Evolutionary conservation across 2,113 vertebrate species (phyloP), one percentile per base, ranked within the genome.

Genomic region (Blennius ocellaris): DNA sequence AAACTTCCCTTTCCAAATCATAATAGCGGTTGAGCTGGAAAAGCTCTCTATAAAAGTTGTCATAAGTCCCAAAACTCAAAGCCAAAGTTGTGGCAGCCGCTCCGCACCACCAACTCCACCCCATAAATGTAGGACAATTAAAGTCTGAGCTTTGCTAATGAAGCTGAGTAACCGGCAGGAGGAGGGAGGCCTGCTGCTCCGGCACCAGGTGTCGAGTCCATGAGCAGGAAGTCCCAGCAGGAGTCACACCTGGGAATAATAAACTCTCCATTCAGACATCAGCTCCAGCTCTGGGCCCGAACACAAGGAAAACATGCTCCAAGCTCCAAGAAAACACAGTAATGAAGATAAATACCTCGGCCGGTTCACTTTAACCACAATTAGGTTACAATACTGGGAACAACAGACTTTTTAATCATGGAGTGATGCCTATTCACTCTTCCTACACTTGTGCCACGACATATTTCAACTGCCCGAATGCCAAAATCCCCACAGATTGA

Each of bases 161-260:
- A 91, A 80, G 30, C 76, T 56, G 45, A 39, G 58, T 61, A 90
- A 90, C 73, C 53, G 65, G 81, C 58, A 52, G 69, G 73, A 76
- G 72, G 70, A 69, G 76, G 69, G 72, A 30, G 21, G 21, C 21
- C 15, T 56, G 60, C 36, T 62, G 56, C 59, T 88, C 44, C 50
- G 47, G 8, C 54, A 60, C 86, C 86, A 88, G 90, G 86, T 91
- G 89, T 59, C 16, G 36, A 73, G 59, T 45, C 45, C 66, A 44
- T 38, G 45, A 67, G 48, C 78, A 91, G 78, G 75, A 89, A 74
- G 76, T 78, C 84, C 57, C 71, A 66, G 86, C 75, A 76, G 69
- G 78, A 73, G 36, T 6, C 70, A 86, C 87, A 92, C 84, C 83
- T 85, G 86, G 81, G 44, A 86, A 66, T 64, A 80, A 90, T 90